Evolutionary conservation across 2,888 invertebrate species (phyloP).

Genomic region (Drosophila limbata): DNA sequence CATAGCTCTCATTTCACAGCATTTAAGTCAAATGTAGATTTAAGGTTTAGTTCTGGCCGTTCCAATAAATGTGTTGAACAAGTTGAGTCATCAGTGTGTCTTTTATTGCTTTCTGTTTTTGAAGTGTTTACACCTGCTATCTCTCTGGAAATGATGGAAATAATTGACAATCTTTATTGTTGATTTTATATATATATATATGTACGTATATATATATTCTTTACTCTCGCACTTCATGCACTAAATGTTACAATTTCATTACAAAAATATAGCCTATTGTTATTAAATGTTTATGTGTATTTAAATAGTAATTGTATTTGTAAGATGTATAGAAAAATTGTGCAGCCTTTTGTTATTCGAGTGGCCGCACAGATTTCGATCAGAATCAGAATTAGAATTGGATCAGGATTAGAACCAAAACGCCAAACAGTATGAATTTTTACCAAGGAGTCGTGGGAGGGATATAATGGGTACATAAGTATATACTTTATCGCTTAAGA

Average conservation of each 20-base stretch:
- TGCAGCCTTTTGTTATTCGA: slow-evolving; percentile 71
- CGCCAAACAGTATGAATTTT: slow-evolving; percentile 21
- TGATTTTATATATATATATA: slow-evolving; percentile 11
- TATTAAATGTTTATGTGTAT: slow-evolving; percentile 49
- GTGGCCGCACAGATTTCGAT: slow-evolving; percentile 43
- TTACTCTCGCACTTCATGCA: slow-evolving; percentile 70
- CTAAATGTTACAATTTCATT: slow-evolving; percentile 74
- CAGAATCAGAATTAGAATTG: background rate
- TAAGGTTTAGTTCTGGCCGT: slow-evolving; percentile 37
- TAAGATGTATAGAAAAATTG: slow-evolving; percentile 55
- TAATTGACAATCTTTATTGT: slow-evolving; percentile 10
- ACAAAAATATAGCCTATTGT: slow-evolving; percentile 77
- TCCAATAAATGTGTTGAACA: slow-evolving; percentile 35
- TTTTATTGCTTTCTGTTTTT: background rate
- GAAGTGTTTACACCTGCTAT: slow-evolving; percentile 3
- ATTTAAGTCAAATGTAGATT: slow-evolving; percentile 38
- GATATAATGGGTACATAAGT: slow-evolving; percentile 6
- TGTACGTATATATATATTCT: slow-evolving; percentile 54
- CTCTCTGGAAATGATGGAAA: slow-evolving; percentile 7
- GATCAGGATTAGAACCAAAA: slow-evolving; percentile 34
- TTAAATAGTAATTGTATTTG: slow-evolving; percentile 62
- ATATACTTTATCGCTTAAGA: slow-evolving; percentile 39
- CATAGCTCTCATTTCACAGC: slow-evolving; percentile 19
- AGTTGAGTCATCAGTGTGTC: slow-evolving; percentile 5
- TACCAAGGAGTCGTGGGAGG: background rate